Base-by-base conservation (phyloP, 92 coral and sea anemone species). In the Plumapathes pennacea region DNA sequence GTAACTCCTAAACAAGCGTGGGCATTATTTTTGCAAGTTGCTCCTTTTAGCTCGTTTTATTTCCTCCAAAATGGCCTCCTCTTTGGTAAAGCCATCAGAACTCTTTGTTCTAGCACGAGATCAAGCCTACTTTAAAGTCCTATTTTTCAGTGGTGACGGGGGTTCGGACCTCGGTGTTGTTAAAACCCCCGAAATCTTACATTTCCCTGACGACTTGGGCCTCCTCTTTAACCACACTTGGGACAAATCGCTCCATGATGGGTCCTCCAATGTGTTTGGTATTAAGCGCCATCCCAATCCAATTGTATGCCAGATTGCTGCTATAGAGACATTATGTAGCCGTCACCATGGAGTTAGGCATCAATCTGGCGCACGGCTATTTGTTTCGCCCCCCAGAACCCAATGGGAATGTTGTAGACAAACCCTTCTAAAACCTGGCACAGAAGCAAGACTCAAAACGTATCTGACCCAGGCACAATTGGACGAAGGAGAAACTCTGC, bases 1-100 rank as follows among this genome's bases (percentile, higher is more conserved):
- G 60, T 46, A 6, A n/a, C 22, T 9, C 80, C 72, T 17, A 73
- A 62, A 44, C 80, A 62, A 25, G 81, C 81, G 1, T 32, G 44
- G 38, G 73, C 59, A 8, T 53, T 64, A 14, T 64, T 74, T 34
- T 31, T 52, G 1, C 44, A 46, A 32, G 20, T 38, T 65, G 20
- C 38, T 14, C 24, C 63, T 20, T 3, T 25, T 65, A n/a, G 18
- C 25, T 5, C n/a, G 19, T 14, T 50, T 48, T 6, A 50, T 65
- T 11, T 34, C 12, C 1, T 9, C 25, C 2, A 10, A 2, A 11
- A 1, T 62, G 70, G 26, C 20, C 25, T 25, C 33, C 1, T 31
- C 70, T 1, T 2, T n/a, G 22, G 20, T 57, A 0, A 31, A 32
- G 20, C 27, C 58, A 14, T 22, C 52, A 3, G 56, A 69, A 9